Base-by-base conservation (phyloP, 2,888 invertebrate species). In the Orthosia gothica region DNA sequence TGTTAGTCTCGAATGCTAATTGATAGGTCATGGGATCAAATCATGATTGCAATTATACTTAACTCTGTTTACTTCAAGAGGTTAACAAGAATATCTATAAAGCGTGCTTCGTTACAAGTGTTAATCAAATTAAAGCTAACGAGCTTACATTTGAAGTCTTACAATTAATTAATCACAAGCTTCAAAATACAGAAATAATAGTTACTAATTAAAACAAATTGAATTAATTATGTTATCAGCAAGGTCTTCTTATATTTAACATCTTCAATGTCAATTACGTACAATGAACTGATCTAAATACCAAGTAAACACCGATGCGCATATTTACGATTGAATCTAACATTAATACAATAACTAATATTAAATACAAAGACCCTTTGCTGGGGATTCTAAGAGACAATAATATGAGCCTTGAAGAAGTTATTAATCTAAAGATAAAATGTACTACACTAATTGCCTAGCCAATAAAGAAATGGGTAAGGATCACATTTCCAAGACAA, bases 1-100 rank as follows among this genome's bases (percentile, higher is more conserved):
- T 65, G 40, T 52, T 59, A 49, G 52, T 59, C 20, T 20, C 15
- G 18, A 83, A 72, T 63, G 40, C 64, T 77, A 68, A 82, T 82
- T 78, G 59, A 49, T 72, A 78, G 72, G 64, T 57, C 80, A 66
- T 18, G 40, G n/a, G 79, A 64, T 78, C 67, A 83, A 80, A 79
- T 65, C 76, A 79, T 76, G 82, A 76, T 70, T 57, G 52, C 26
- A 79, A 79, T 70, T 40, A 57, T 40, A 49, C 40, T 50, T 55
- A 74, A 32, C 64, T 63, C 9, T n/a, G 32, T 63, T 66, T 52
- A 54, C 57, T 65, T 20, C 18, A 57, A 76, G 64, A 62, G 64
- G 79, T 76, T 76, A 76, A 82, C 49, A 49, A 70, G 70, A 67
- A 81, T 67, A 67, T 54, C 26, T 50, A 13, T 70, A 49, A 66